Conservation (phyloP, 2,113 vertebrate genomes). For the Paradoxurus hermaphroditus region DNA sequence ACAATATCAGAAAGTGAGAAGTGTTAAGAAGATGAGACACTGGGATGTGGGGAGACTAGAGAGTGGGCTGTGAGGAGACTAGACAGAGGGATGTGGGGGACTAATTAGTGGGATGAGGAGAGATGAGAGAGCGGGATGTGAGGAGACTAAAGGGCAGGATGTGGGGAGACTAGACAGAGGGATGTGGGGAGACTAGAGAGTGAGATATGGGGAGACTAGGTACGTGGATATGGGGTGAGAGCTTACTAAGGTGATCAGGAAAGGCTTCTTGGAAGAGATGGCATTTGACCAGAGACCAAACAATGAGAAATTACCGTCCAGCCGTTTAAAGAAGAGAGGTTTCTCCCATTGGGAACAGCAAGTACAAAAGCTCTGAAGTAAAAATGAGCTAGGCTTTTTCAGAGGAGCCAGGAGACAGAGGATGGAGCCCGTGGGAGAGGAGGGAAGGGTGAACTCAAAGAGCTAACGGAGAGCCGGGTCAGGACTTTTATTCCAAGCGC, state of each 20-base stretch:
- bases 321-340: neutral
- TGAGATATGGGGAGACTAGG: neutral
- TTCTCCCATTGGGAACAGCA: neutral
- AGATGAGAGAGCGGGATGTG: neutral
- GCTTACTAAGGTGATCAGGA: neutral
- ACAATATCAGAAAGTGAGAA: neutral
- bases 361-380: neutral
- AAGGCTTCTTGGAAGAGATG: neutral
- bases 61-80: no score
- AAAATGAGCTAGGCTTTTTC: neutral
- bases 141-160: neutral
- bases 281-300: neutral
- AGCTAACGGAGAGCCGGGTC: no score
- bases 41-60: no score
- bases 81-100: no score
- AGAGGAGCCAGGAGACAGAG: neutral
- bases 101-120: no score
- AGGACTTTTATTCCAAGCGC: neutral
- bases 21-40: neutral
- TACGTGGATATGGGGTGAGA: neutral
- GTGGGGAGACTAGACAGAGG: neutral
- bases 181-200: neutral
- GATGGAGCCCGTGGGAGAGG: neutral
- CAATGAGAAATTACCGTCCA: neutral
- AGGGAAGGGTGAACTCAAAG: neutral